These are phyloP conservation scores for Zhuqinia jingwanae DNA, from an alignment of 2,888 invertebrate genomes.

Conservation along the genomic window DNA sequence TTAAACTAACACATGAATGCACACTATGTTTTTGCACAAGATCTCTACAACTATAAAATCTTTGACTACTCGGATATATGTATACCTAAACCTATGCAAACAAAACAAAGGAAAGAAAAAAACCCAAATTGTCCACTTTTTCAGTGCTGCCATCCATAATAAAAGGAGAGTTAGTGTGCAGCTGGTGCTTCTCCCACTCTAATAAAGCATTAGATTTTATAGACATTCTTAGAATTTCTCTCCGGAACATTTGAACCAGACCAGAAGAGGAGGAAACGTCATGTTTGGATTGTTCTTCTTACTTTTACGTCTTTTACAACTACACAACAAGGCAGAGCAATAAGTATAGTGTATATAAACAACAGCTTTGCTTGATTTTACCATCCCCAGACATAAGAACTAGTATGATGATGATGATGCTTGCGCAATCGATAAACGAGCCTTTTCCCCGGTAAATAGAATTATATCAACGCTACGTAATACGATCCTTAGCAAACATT, in stretches of 20 bases:
- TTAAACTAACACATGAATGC: too few species aligned
- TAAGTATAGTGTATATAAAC: too few species aligned
- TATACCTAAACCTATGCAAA: too few species aligned
- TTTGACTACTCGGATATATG: too few species aligned
- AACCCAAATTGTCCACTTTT: neutral
- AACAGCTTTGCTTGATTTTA: too few species aligned
- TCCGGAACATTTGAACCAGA: neutral
- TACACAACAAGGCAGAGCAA: too few species aligned
- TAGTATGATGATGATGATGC: too few species aligned
- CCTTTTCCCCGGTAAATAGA: too few species aligned
- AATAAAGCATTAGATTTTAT: neutral
- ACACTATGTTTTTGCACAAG: too few species aligned
- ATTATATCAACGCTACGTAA: conserved; percentile 3
- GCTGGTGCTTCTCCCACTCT: conserved; percentile 26
- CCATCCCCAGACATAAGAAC: too few species aligned
- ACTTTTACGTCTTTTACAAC: neutral
- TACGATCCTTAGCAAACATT: neutral
- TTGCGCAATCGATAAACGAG: too few species aligned
- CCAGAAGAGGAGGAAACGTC: conserved; percentile 32
- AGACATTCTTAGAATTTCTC: conserved; percentile 37
- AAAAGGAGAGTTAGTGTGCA: conserved; percentile 7
- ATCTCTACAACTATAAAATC: too few species aligned
- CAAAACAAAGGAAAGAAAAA: neutral
- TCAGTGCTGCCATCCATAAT: neutral
- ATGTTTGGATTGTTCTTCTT: conserved; percentile 2